Percentiles rank a stretch among this genome's conserved stretches.
These are phyloP conservation scores for Gallinago media DNA, from an alignment of 2,113 vertebrate genomes.

Conservation along the genomic window DNA sequence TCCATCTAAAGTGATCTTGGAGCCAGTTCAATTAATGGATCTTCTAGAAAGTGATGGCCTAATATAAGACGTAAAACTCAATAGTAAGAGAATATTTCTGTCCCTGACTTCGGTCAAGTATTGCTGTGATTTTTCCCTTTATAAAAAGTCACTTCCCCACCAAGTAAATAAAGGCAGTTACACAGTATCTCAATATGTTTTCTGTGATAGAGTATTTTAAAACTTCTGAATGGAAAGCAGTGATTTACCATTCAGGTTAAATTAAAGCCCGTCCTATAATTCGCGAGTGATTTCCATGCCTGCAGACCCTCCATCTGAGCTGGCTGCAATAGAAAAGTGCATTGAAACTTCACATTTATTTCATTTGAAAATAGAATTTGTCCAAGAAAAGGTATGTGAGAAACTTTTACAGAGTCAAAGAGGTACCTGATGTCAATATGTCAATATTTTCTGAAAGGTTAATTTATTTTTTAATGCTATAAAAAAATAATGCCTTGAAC, in stretches of 20 bases:
- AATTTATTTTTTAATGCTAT: neutral
- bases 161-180: neutral
- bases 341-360: neutral
- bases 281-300: neutral
- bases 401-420: neutral
- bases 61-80: neutral
- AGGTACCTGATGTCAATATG: neutral
- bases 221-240: neutral
- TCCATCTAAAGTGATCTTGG: slow-evolving; percentile 7
- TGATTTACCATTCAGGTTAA: neutral
- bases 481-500: neutral
- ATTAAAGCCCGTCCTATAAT: neutral
- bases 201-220: neutral
- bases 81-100: neutral
- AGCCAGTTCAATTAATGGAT: slow-evolving; percentile 22
- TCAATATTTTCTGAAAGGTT: slow-evolving; percentile 3
- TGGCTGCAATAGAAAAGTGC: neutral
- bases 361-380: neutral
- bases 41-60: neutral
- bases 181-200: neutral
- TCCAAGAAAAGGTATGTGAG: neutral
- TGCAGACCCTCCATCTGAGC: neutral
- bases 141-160: neutral
- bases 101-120: neutral
- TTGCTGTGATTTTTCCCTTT: neutral